Conservation (phyloP, 2,113 vertebrate species). For the Gulo gulo region DNA sequence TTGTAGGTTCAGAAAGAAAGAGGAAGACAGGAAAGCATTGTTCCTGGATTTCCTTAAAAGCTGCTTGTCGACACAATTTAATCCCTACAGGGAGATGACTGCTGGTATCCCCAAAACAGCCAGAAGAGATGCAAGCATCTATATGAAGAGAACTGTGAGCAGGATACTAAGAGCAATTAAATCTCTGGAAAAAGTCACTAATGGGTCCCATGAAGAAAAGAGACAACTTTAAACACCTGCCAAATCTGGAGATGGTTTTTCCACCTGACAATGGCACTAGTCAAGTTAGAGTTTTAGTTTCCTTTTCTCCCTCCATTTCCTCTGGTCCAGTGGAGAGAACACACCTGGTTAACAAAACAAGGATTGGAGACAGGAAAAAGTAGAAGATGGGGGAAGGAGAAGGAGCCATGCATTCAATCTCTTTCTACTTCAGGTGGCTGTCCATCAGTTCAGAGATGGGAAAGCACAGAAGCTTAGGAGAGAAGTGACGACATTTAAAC, state of each 20-base stretch:
- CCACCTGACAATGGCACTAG: not conserved
- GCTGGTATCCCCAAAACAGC: not conserved
- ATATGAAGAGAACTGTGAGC: not conserved
- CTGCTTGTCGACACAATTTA: not conserved
- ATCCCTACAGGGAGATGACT: not conserved
- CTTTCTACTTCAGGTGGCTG: not conserved
- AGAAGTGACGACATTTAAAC: not conserved
- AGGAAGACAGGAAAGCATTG: not conserved
- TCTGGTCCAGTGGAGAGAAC: not conserved
- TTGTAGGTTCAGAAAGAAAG: not conserved
- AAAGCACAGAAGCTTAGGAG: not conserved
- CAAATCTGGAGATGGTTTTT: not conserved
- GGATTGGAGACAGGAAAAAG: not conserved
- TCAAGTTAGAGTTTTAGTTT: not conserved
- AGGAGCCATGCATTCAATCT: not conserved
- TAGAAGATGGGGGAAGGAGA: not conserved
- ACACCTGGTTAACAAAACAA: not conserved
- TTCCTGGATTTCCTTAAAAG: not conserved
- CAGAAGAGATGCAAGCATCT: not conserved
- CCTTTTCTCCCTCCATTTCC: not conserved
- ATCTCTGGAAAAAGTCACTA: not conserved
- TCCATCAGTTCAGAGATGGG: not conserved
- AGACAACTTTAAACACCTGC: not conserved
- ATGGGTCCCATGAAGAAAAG: not conserved
- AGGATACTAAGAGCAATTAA: not conserved